Percentiles rank a stretch among this genome's conserved stretches.
These are phyloP conservation scores for Donacobius atricapilla DNA, from an alignment of 2,113 vertebrate genomes.

Conservation along the genomic window DNA sequence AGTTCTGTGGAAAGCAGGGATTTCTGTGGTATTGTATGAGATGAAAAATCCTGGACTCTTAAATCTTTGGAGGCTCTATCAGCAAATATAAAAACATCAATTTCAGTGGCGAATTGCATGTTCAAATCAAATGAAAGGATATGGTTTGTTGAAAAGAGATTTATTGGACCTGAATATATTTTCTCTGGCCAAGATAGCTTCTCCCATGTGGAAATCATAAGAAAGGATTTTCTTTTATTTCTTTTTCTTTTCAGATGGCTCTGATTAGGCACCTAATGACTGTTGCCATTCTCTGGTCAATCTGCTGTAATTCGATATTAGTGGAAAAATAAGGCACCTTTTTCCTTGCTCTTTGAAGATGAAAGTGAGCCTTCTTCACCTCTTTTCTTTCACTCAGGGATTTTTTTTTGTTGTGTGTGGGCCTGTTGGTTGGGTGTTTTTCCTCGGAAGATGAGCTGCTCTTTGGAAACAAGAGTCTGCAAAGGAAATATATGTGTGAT, in stretches of 20 bases:
- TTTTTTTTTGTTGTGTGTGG: not conserved
- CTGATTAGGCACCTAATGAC: conserved; percentile 68
- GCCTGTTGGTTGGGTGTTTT: not conserved
- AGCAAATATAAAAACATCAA: not conserved
- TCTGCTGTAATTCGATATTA: conserved; percentile 67
- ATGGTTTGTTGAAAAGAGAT: not conserved
- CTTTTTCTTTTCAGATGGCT: conserved; percentile 39
- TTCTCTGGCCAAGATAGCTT: not conserved
- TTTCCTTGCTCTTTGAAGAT: conserved; percentile 67
- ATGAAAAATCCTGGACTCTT: not conserved
- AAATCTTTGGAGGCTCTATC: not conserved
- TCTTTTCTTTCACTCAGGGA: not conserved
- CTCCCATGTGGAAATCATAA: not conserved
- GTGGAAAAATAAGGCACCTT: conserved; percentile 67
- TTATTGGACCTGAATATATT: not conserved
- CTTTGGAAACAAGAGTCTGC: conserved; percentile 59
- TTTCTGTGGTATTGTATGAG: not conserved
- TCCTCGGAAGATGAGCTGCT: conserved; percentile 61
- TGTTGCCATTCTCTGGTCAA: conserved; percentile 67
- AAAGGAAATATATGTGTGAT: conserved; percentile 70
- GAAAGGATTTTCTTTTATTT: not conserved
- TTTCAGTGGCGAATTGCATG: not conserved
- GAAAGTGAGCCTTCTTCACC: conserved; percentile 61
- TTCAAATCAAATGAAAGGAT: not conserved
- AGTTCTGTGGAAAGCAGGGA: not conserved